Evolutionary conservation across 1,140 invertebrate genomes (phyloP).

Genomic region (Lerema accius): DNA sequence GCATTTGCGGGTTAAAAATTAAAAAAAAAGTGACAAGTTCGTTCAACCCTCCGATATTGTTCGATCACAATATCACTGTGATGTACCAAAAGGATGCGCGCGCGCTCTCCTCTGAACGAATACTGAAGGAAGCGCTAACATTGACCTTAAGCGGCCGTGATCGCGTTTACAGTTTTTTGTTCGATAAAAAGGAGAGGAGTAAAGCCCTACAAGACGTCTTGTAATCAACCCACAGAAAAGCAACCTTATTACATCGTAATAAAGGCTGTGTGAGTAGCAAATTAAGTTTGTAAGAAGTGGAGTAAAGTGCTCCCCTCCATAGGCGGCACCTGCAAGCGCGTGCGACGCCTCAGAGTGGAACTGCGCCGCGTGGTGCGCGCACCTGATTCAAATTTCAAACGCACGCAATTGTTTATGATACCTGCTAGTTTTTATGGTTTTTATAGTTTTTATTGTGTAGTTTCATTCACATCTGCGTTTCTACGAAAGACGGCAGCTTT

Average conservation of each 20-base stretch:
- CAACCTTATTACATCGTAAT: slow-evolving; percentile 32
- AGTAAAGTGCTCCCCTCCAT: slow-evolving; percentile 79
- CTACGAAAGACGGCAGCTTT: slow-evolving; percentile 32
- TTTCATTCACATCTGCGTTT: slow-evolving; percentile 48
- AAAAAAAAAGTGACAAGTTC: slow-evolving; percentile 45
- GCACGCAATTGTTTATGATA: slow-evolving; percentile 46
- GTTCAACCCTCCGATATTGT: slow-evolving; percentile 64
- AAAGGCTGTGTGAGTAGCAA: slow-evolving; percentile 24
- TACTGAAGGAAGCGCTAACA: slow-evolving; percentile 82
- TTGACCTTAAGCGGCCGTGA: slow-evolving; percentile 82
- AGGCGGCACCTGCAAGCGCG: slow-evolving; percentile 76
- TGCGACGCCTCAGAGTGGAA: slow-evolving; percentile 70
- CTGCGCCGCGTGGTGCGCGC: slow-evolving; percentile 56
- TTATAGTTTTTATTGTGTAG: too few species aligned
- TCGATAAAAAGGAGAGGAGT: slow-evolving; percentile 83
- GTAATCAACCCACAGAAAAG: too few species aligned
- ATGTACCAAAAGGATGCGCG: slow-evolving; percentile 65
- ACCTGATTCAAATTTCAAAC: slow-evolving; percentile 61
- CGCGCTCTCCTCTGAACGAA: slow-evolving; percentile 76
- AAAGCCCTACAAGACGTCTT: slow-evolving; percentile 65
- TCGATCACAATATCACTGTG: slow-evolving; percentile 49
- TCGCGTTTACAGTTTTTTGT: slow-evolving; percentile 83
- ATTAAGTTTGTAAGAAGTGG: slow-evolving; percentile 70
- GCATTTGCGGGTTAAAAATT: slow-evolving; percentile 6
- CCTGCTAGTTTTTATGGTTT: slow-evolving; percentile 47